Evolutionary conservation across 2,888 invertebrate species (phyloP).

Genomic region (Campoplex capitator): DNA sequence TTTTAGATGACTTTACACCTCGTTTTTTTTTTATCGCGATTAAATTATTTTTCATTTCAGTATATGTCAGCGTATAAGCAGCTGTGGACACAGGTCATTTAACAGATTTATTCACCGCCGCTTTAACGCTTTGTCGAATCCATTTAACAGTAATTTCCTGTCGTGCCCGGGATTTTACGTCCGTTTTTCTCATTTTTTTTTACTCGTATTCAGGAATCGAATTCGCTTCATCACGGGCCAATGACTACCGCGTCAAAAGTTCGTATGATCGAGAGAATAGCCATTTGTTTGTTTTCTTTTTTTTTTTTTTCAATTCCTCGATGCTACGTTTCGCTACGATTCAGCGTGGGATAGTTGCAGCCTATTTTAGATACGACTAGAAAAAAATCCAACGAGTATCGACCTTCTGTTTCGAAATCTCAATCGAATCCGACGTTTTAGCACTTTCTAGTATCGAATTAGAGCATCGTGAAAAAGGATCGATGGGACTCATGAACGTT

Average conservation of each 20-base stretch:
- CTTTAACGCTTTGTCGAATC: slow-evolving; percentile 73
- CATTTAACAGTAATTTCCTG: slow-evolving; percentile 76
- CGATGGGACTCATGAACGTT: no score
- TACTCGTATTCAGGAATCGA: slow-evolving; percentile 37
- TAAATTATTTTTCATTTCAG: not conserved
- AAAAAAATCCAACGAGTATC: not conserved
- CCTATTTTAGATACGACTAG: slow-evolving; percentile 40
- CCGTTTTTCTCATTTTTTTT: slow-evolving; percentile 44
- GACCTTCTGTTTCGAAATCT: not conserved
- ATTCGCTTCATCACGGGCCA: slow-evolving; percentile 66
- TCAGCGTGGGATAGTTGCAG: slow-evolving; percentile 55
- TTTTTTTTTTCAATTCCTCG: slow-evolving; percentile 50
- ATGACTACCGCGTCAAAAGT: slow-evolving; percentile 67
- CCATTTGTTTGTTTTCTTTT: slow-evolving; percentile 17
- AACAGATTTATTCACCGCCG: slow-evolving; percentile 50
- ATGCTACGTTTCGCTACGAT: slow-evolving; percentile 51
- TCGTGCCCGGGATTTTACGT: slow-evolving; percentile 69
- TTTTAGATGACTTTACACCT: not conserved
- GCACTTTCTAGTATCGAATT: not conserved
- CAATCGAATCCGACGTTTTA: not conserved
- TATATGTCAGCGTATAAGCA: not conserved
- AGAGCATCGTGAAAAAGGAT: not conserved
- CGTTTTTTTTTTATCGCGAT: not conserved
- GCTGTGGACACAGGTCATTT: slow-evolving; percentile 19
- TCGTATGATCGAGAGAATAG: slow-evolving; percentile 40